These are phyloP conservation scores for Drosophila yakuba DNA, from an alignment of 1,140 invertebrate genomes.

Conservation along the genomic window DNA sequence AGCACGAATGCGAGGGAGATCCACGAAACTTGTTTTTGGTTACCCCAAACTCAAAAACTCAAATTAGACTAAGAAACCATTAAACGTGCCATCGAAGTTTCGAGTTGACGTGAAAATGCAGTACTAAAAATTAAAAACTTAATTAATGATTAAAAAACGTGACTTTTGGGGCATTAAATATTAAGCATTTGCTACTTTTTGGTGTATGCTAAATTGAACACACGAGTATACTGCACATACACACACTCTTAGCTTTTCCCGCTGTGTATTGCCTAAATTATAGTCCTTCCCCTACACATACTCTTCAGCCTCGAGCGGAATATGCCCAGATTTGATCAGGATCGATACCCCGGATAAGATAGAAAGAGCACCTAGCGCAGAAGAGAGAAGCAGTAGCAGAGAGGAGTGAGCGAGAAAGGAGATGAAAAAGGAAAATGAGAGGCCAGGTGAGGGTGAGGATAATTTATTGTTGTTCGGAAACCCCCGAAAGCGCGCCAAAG, in stretches of 20 bases:
- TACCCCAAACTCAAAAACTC: no score
- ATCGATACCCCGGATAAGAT: conserved; percentile 13
- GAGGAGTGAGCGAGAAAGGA: conserved; percentile 1
- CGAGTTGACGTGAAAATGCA: no score
- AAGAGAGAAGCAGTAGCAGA: conserved; percentile 2
- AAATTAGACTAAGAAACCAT: background rate
- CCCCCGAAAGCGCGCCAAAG: conserved; percentile 42
- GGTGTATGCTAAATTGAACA: background rate
- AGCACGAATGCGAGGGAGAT: conserved; percentile 25
- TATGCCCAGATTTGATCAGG: conserved; percentile 34
- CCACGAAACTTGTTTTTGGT: conserved; percentile 6
- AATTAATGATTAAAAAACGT: no score
- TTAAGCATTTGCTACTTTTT: background rate
- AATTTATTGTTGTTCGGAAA: conserved; percentile 42
- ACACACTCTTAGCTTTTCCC: background rate
- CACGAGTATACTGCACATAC: no score
- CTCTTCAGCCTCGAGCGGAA: conserved; percentile 22
- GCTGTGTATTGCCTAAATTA: background rate
- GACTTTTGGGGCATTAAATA: no score
- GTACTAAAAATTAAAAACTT: background rate
- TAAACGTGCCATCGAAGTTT: no score
- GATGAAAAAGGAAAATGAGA: conserved; percentile 1
- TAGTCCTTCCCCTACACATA: conserved; percentile 15
- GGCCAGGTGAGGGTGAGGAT: conserved; percentile 29
- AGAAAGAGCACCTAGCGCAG: conserved; percentile 9